Conservation (phyloP, 2,888 invertebrate genomes). For the Carabus problematicus region DNA sequence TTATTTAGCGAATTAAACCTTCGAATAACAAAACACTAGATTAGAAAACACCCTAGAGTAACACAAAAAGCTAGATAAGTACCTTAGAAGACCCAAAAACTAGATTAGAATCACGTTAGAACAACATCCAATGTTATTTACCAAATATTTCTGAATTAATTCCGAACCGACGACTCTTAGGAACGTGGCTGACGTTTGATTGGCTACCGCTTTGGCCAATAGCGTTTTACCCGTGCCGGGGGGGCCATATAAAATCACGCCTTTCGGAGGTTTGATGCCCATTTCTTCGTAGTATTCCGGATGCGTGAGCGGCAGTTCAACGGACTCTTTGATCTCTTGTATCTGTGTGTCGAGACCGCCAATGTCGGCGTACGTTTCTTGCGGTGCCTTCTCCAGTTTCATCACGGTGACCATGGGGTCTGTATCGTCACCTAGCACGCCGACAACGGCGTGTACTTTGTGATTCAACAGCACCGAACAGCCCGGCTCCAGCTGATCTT, state of each 20-base stretch:
- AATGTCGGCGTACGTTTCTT: slow-evolving; percentile 99
- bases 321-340: slow-evolving; percentile 97
- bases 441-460: slow-evolving; percentile 99
- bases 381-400: slow-evolving; percentile 99
- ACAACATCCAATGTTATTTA: not conserved
- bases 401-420: slow-evolving; percentile 99
- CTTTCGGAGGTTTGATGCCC: slow-evolving; percentile 99
- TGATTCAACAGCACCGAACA: slow-evolving; percentile 98
- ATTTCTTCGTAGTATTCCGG: slow-evolving; percentile 99
- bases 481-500: slow-evolving; percentile 98
- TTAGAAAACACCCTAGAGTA: no score
- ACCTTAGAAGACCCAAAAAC: no score
- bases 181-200: slow-evolving; percentile 99
- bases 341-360: slow-evolving; percentile 97
- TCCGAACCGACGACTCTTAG: slow-evolving; percentile 99
- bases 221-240: slow-evolving; percentile 99
- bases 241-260: slow-evolving; percentile 96
- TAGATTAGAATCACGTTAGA: slow-evolving; percentile 4
- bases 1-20: no score
- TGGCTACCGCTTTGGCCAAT: slow-evolving; percentile 98
- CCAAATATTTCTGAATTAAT: slow-evolving; percentile 96
- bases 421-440: slow-evolving; percentile 97
- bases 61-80: no score
- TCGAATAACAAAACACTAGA: no score
- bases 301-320: slow-evolving; percentile 97